Conservation (phyloP, 2,888 invertebrate genomes). For the Schizaphis graminum region DNA sequence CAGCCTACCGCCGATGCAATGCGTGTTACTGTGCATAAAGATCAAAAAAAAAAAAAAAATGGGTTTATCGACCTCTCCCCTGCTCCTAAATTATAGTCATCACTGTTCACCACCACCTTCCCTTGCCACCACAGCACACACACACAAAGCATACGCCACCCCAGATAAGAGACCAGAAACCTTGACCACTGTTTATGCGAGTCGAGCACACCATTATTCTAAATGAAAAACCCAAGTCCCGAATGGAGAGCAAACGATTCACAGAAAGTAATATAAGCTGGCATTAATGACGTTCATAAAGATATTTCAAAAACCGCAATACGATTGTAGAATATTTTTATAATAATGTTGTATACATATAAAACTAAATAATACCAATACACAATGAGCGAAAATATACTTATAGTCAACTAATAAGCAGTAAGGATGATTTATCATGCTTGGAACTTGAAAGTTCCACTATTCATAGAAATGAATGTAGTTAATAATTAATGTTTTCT, state of each 20-base stretch:
- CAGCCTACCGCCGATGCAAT: not conserved
- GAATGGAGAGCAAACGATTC: not conserved
- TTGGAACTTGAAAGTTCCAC: not conserved
- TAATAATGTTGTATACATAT: not conserved
- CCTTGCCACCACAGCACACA: not conserved
- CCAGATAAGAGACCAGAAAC: not conserved
- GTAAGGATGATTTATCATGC: not conserved
- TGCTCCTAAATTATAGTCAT: not conserved
- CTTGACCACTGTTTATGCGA: not conserved
- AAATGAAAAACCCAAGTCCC: not conserved
- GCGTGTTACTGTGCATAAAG: not conserved
- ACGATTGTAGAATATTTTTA: not conserved
- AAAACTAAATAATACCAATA: too few relatives aligned
- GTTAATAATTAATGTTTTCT: not conserved
- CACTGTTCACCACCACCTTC: not conserved
- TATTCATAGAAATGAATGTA: not conserved
- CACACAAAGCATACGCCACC: not conserved
- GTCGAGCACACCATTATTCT: not conserved
- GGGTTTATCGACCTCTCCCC: not conserved
- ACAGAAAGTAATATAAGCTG: not conserved
- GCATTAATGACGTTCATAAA: not conserved
- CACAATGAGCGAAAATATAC: too few relatives aligned
- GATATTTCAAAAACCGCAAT: not conserved
- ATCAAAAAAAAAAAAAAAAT: not conserved
- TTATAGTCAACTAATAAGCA: too few relatives aligned